These are phyloP conservation scores for Holotrichia oblita DNA, from an alignment of 1,140 invertebrate genomes.

Conservation along the genomic window DNA sequence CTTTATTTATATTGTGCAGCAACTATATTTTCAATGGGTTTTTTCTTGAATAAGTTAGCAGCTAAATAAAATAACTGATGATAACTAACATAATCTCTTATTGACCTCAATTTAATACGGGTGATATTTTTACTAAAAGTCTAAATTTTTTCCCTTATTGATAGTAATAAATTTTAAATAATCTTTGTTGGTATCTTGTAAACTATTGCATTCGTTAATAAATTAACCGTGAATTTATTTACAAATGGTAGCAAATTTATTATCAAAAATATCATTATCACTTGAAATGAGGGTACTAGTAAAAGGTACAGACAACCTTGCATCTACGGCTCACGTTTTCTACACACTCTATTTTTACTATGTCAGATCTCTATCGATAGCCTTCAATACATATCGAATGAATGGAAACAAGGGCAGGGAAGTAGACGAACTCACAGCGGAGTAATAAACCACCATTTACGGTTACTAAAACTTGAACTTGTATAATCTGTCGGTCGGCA, in stretches of 20 bases:
- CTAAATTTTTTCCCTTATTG: too few species aligned
- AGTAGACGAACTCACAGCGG: neutral
- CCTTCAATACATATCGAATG: slow-evolving; percentile 5
- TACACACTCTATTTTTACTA: neutral
- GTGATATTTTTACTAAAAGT: too few species aligned
- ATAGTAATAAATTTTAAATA: too few species aligned
- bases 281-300: too few species aligned
- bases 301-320: neutral
- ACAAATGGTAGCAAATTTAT: neutral
- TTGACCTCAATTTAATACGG: too few species aligned
- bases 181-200: too few species aligned
- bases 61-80: too few species aligned
- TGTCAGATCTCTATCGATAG: slow-evolving; percentile 5
- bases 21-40: too few species aligned
- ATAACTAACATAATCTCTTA: too few species aligned
- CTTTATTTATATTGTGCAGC: too few species aligned
- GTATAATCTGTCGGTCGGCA: slow-evolving; percentile 26
- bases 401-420: slow-evolving; percentile 16
- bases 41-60: too few species aligned
- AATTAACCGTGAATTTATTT: neutral
- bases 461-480: slow-evolving; percentile 35
- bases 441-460: slow-evolving; percentile 32
- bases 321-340: neutral
- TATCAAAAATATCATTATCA: too few species aligned
- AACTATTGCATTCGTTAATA: neutral